These are phyloP conservation scores for Drosophila navojoa DNA, from an alignment of 1,140 invertebrate genomes.

Conservation along the genomic window DNA sequence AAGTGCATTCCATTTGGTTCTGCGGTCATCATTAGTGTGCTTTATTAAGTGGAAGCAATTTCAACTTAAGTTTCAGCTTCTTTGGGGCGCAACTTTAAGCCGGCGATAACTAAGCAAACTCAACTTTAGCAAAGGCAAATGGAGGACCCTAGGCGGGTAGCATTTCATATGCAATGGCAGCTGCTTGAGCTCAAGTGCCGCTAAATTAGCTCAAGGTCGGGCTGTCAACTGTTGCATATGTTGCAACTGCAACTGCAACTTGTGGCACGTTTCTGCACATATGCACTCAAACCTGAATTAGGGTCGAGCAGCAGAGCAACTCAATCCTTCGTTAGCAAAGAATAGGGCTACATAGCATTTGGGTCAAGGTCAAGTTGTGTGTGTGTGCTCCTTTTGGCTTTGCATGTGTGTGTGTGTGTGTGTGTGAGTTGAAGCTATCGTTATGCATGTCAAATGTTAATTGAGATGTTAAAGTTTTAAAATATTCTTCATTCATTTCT, in stretches of 20 bases:
- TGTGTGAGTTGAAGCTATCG: conserved; percentile 3
- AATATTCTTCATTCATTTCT: too few species aligned
- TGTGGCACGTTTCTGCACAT: conserved; percentile 13
- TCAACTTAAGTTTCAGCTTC: conserved; percentile 35
- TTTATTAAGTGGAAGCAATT: conserved; percentile 79
- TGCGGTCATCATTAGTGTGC: conserved; percentile 80
- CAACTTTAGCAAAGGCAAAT: neutral
- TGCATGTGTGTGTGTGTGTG: conserved; percentile 3
- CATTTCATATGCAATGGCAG: neutral
- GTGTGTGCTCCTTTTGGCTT: conserved; percentile 8
- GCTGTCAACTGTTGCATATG: conserved; percentile 38
- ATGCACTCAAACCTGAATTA: conserved; percentile 16
- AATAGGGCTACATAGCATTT: conserved; percentile 47
- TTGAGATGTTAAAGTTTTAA: neutral
- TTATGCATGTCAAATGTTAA: conserved; percentile 53
- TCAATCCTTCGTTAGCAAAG: conserved; percentile 36
- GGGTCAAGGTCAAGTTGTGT: conserved; percentile 65
- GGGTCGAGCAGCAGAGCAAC: conserved; percentile 2
- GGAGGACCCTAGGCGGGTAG: conserved; percentile 1
- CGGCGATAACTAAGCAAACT: conserved; percentile 21
- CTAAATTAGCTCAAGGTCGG: conserved; percentile 63
- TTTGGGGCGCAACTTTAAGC: conserved; percentile 37
- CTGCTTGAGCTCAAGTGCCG: conserved; percentile 25
- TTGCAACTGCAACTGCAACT: conserved; percentile 24
- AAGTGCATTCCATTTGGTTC: conserved; percentile 70